Base-by-base conservation (phyloP, 1,140 invertebrate species). In the Coptotermes formosanus region DNA sequence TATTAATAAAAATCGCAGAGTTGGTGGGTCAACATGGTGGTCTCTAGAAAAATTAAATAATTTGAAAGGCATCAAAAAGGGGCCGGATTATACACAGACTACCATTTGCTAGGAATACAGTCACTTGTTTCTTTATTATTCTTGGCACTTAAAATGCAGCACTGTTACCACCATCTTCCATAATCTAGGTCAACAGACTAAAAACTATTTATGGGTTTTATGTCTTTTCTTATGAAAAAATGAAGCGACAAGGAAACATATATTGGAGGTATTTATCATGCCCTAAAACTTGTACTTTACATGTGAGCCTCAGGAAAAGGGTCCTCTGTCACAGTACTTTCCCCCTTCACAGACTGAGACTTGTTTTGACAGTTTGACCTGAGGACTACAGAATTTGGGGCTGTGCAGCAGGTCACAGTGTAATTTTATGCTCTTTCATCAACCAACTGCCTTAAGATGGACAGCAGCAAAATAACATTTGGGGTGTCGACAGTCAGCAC, bases 1-100 rank as follows among this genome's bases (percentile, higher is more conserved):
- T 84, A 82, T 82, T 82, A 82, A 81, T 82, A 82, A 86, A 86
- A 86, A 86, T 75, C 7, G 55, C 85, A 86, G 55, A 75, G 45
- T 38, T 64, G 52, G 25, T 86, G 55, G 85, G 85, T 82, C 48
- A 64, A 75, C 69, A 85, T 64, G 85, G 69, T 44, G 81, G 75
- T 86, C 52, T 38, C 75, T 75, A 82, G 45, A 75, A 86, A 86
- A 86, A 86, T 48, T 86, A 86, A 86, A 75, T 30, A 86, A 86
- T 86, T 75, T 86, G 69, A 86, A 84, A 86, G 85, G 85, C 85
- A 86, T 86, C 85, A 86, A 86, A 44, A 86, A 75, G 85, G 85
- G 55, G 64, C 64, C 64, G 75, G 81, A 82, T 64, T 75, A 45
- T 75, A 86, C 85, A 86, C 64, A 86, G 48, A 84, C 52, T 59